Conservation (phyloP, 2,888 invertebrate species). For the Lycia hirtaria region DNA sequence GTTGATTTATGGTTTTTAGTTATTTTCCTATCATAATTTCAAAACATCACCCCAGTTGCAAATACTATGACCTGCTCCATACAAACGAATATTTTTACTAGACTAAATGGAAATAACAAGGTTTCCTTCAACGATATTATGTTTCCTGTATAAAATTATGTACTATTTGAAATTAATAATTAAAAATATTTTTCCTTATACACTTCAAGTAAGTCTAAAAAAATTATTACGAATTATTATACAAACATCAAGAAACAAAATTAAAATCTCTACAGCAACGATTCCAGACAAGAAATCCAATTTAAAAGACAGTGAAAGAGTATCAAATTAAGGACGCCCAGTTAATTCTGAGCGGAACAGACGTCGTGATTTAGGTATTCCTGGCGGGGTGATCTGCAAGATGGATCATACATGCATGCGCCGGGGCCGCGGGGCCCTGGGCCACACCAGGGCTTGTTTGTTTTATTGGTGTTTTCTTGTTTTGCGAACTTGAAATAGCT, state of each 20-base stretch:
- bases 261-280: neutral
- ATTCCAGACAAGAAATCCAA: conserved; percentile 12
- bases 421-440: neutral
- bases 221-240: neutral
- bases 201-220: neutral
- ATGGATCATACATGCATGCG: conserved; percentile 51
- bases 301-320: conserved; percentile 14
- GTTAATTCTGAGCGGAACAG: conserved; percentile 43
- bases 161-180: too few relatives aligned
- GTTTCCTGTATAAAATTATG: too few relatives aligned
- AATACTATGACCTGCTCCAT: too few relatives aligned
- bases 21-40: too few relatives aligned
- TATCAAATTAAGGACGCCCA: conserved; percentile 28
- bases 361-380: conserved; percentile 53
- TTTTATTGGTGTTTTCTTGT: conserved; percentile 12
- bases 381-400: conserved; percentile 63
- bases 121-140: too few relatives aligned
- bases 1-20: too few relatives aligned
- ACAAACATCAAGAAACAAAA: neutral
- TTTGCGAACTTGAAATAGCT: neutral
- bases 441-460: neutral
- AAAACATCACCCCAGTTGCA: too few relatives aligned
- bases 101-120: too few relatives aligned
- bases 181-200: too few relatives aligned
- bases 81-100: too few relatives aligned